Conservation (phyloP, 2,888 invertebrate genomes). For the Sisyra nigra region DNA sequence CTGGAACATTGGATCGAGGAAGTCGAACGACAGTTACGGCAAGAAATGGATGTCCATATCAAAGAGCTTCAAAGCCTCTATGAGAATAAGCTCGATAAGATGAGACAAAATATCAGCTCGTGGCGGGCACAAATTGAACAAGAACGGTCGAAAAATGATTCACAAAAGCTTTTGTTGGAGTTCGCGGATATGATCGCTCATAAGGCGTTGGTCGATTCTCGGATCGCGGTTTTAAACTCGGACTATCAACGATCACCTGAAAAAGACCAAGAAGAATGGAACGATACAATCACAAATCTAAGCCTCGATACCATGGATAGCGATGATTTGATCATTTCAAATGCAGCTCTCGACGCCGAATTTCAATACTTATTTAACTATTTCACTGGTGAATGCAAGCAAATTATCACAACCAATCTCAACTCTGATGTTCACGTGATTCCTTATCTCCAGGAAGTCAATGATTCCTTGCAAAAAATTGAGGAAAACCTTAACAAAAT, state of each 20-base stretch:
- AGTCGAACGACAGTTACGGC: constrained; percentile 51
- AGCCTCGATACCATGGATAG: constrained; percentile 20
- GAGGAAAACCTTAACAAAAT: constrained; percentile 14
- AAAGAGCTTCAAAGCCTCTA: constrained; percentile 49
- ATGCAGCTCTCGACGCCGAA: constrained; percentile 42
- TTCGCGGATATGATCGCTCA: constrained; percentile 57
- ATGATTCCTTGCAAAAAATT: constrained; percentile 12
- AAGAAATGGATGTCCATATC: constrained; percentile 55
- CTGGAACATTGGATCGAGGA: constrained; percentile 61
- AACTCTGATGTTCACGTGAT: neutral
- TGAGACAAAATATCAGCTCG: constrained; percentile 29
- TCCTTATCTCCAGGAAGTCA: constrained; percentile 13
- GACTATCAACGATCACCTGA: constrained; percentile 22
- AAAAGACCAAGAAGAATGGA: neutral
- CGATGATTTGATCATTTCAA: constrained; percentile 14
- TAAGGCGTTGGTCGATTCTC: constrained; percentile 59
- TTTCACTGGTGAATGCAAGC: constrained; percentile 43
- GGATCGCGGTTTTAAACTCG: constrained; percentile 50
- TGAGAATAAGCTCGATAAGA: constrained; percentile 41
- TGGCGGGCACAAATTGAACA: constrained; percentile 31
- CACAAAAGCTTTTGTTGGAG: constrained; percentile 37
- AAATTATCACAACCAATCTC: constrained; percentile 25
- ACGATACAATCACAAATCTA: constrained; percentile 19
- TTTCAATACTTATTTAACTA: constrained; percentile 49
- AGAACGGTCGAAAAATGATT: constrained; percentile 30